Evolutionary conservation across 1,140 invertebrate genomes (phyloP), one percentile per base, ranked within the genome.

Genomic region (Leptinotarsa defecta): DNA sequence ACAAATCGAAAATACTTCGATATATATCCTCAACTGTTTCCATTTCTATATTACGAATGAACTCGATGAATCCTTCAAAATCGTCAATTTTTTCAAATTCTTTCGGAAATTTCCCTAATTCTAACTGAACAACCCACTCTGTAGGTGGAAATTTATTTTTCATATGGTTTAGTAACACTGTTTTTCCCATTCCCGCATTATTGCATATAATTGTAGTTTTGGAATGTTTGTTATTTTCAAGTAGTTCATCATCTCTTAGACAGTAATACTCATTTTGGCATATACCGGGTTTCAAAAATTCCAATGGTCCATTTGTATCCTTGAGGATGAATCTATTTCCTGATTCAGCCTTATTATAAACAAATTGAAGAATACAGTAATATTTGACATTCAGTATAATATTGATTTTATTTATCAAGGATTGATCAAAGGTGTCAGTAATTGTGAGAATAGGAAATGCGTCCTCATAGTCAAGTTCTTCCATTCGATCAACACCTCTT

Each of bases 121-220:
- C 68, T 15, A 70, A 48, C 3, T 70, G n/a, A 5, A 70, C 20
- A 5, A 70, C 43, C 34, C 48, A 70, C n/a, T 70, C 34, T 19
- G 48, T 19, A 11, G 68, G 43, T 49, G 68, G 24, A 49, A 70
- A 70, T 48, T 70, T 70, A n/a, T 19, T 19, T n/a, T 20, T n/a
- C 19, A 70, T 19, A 52, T 49, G 48, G 13, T 20, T 70, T 4
- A 70, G 24, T 48, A 70, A 52, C 24, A 24, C 20, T 13, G 68
- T 20, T 70, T 70, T 70, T 20, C 68, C 68, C 68, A 52, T 70
- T 4, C 68, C 68, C 19, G 68, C 68, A 49, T 70, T 49, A 19
- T 70, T 70, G 20, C 68, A 70, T 19, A 70, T 49, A 20, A 70
- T 70, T 20, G 48, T 70, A 52, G 13, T 19, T 19, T 52, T n/a